Evolutionary conservation across 2,797 vertebrate genomes (phyloP), one percentile per base, ranked within the genome.

Genomic region (Decapterus maruadsi): DNA sequence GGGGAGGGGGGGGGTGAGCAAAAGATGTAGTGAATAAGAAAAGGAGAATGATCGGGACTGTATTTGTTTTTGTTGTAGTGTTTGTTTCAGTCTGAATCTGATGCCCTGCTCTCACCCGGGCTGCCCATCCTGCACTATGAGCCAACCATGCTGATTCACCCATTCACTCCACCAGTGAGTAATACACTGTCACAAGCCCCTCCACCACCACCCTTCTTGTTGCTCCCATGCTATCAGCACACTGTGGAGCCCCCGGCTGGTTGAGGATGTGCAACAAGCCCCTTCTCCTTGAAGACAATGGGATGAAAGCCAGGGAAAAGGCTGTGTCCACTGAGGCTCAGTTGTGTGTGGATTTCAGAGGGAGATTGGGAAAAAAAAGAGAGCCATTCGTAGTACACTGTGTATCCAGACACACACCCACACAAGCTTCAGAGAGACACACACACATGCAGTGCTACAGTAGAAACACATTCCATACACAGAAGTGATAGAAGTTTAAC

Each of bases 291-390:
- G 42, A 81, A 77, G 80, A 92, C 90, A 92, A 91, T 87, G 83
- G 69, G 80, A 89, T 90, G 71, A 90, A 93, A 90, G 87, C 75
- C 83, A 81, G 81, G 87, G 77, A 79, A 90, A 88, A 86, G 59
- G 72, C 88, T 80, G 82, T 70, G 74, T 89, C 80, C 78, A 51
- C 75, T 64, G 57, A 81, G 75, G 46, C 62, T 77, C 50, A 26
- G 70, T 50, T 17, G 12, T 58, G 12, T 58, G 67, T 77, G 75
- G 59, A 72, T 77, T 76, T 76, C 55, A 73, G 55, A 80, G 22
- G 50, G 55, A 77, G 61, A 82, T 43, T 0, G 8, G 26, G 26
- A 26, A 62, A 57, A 57, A 42, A 63, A 80, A 63, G 78, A 77
- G n/a, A 75, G 40, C 26, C 81, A 75, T 72, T 63, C 60, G 74